Evolutionary conservation across 2,888 invertebrate genomes (phyloP), one percentile per base, ranked within the genome.

Genomic region (Agriopis aurantiaria): DNA sequence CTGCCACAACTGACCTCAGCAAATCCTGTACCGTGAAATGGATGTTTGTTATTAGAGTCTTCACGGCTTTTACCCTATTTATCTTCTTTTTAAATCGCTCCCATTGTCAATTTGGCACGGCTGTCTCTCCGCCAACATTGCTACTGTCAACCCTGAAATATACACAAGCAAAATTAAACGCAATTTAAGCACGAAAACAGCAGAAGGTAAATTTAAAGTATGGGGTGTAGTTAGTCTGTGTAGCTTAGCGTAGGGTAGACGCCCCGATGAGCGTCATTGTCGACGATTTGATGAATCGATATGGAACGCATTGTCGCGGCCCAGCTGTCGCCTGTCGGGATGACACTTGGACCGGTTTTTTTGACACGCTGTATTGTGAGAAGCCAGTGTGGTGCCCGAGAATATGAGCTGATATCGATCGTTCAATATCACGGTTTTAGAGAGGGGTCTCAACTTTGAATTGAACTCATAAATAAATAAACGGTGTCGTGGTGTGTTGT

Each of bases 391-490:
- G 89, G 86, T 82, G 86, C 85, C 85, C 82, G 78, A 80, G 84
- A 84, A 89, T 91, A 92, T 91, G 91, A 91, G 89, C 82, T 85
- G 92, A 93, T 93, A 93, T 92, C 92, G 91, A 93, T 93, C 93
- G 90, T 87, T 88, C 87, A 89, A 90, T 90, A 91, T 90, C 89
- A 86, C 87, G 85, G 86, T 84, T 82, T 62, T 84, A 85, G 89
- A 89, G 90, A 89, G 91, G 88, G 70, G 66, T 55, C 59, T 66
- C 55, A 63, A 71, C 59, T 67, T 86, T 87, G 90, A 90, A 91
- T 90, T 88, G 89, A 87, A 86, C 90, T 91, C 92, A 91, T 93
- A 93, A 92, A 93, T 93, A 93, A 91, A 92, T 91, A 92, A 92
- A 91, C 89, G 83, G 87, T 90, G 88, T 91, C 89, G 91, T 89